Evolutionary conservation across 23 tunicate species (phyloP).

Genomic region (Styela clava): DNA sequence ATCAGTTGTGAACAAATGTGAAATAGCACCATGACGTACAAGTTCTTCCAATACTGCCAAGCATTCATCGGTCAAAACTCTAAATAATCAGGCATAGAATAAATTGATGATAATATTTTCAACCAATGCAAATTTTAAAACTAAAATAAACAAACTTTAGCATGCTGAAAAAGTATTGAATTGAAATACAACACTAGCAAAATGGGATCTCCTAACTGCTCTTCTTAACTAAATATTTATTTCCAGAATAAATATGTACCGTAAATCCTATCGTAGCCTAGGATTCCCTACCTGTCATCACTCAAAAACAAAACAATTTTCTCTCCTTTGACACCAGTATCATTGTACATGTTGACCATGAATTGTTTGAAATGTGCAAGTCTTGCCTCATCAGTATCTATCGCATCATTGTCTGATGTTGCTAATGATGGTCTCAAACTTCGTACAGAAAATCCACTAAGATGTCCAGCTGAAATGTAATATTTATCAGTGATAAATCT

Average conservation of each 20-base stretch:
- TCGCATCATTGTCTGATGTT: constrained; percentile 30
- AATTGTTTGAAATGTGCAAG: constrained; percentile 58
- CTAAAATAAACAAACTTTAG: too few relatives aligned
- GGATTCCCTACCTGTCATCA: constrained; percentile 87
- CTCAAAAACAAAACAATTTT: constrained; percentile 63
- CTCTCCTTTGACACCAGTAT: constrained; percentile 82
- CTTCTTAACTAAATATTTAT: too few relatives aligned
- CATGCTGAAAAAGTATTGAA: too few relatives aligned
- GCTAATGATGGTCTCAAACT: constrained; percentile 40
- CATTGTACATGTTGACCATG: constrained; percentile 67
- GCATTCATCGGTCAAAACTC: constrained; percentile 69
- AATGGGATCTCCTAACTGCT: too few relatives aligned
- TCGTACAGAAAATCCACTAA: constrained; percentile 65
- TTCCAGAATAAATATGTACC: too few relatives aligned
- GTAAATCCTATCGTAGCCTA: too few relatives aligned
- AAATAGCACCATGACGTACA: constrained; percentile 70
- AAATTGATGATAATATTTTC: too few relatives aligned
- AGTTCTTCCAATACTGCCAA: constrained; percentile 75
- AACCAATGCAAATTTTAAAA: too few relatives aligned
- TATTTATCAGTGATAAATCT: too few relatives aligned
- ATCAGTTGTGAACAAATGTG: constrained; percentile 78
- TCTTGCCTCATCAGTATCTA: constrained; percentile 39
- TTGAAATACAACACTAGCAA: too few relatives aligned
- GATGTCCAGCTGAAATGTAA: constrained; percentile 58
- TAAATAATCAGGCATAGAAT: constrained; percentile 26